A percentile compares a stretch with the other conserved stretches of the same genome.
phyloP scores from a whole-genome alignment of 1,140 invertebrate species.

The Drosophila azteca region DNA sequence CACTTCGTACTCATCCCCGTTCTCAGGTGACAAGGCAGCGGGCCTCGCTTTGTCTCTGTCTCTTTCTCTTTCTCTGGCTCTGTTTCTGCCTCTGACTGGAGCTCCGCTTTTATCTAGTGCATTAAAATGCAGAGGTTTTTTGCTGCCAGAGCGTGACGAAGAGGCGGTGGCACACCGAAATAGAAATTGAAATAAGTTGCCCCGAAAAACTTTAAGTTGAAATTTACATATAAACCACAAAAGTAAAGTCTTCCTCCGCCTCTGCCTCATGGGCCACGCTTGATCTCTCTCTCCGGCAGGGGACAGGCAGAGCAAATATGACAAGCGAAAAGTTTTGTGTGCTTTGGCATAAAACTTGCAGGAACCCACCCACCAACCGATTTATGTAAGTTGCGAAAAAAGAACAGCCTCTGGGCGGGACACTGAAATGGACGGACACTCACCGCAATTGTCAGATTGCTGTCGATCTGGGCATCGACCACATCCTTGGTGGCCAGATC shows the following conservation, averaged over 20 bases:
- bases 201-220: conserved; percentile 42
- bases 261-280: too few species aligned
- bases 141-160: conserved; percentile 36
- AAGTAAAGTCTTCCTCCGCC: background rate
- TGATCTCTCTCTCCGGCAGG: background rate
- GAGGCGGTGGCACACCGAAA: conserved; percentile 20
- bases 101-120: conserved; percentile 22
- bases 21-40: too few species aligned
- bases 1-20: too few species aligned
- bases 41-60: conserved; percentile 2
- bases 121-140: conserved; percentile 58
- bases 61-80: conserved; percentile 1
- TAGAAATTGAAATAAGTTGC: conserved; percentile 56
- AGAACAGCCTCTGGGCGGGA: background rate
- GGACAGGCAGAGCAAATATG: conserved; percentile 12
- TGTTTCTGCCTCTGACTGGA: background rate
- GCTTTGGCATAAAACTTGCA: conserved; percentile 16
- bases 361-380: background rate
- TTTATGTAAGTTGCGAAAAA: too few species aligned
- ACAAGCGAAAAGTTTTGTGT: conserved; percentile 38
- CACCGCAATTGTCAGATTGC: conserved; percentile 80
- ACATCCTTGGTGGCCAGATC: conserved; percentile 80
- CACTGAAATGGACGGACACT: conserved; percentile 29
- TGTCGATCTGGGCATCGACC: conserved; percentile 78
- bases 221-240: conserved; percentile 56